phyloP scores from a whole-genome alignment of 2,888 invertebrate species.

The Glyphotaelius pellucidus region DNA sequence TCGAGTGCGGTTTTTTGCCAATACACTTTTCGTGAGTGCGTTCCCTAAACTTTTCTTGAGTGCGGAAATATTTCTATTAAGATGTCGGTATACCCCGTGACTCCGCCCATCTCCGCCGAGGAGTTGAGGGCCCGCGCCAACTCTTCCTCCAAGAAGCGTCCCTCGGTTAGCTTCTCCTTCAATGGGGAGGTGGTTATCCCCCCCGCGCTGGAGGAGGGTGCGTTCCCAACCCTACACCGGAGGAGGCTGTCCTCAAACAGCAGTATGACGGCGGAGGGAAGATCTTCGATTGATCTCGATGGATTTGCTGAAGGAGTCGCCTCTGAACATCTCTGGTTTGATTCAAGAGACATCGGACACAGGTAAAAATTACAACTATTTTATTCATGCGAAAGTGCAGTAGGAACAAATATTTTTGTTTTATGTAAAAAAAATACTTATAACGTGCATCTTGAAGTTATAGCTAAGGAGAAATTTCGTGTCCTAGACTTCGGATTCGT shows the following conservation, averaged over 20 bases:
- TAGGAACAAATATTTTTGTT: neutral
- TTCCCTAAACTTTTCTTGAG: neutral
- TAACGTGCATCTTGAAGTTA: too few relatives aligned
- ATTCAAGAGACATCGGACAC: conserved; percentile 78
- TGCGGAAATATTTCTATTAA: neutral
- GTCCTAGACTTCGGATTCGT: too few relatives aligned
- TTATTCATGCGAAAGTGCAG: too few relatives aligned
- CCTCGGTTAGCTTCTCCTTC: conserved; percentile 72
- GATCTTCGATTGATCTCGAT: conserved; percentile 77
- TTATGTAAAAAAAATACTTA: neutral
- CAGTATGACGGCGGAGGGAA: conserved; percentile 69
- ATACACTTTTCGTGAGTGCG: neutral
- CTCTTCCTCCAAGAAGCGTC: conserved; percentile 73
- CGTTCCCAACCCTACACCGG: conserved; percentile 53
- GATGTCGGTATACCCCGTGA: conserved; percentile 74
- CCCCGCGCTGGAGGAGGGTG: conserved; percentile 73
- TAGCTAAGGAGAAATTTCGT: too few relatives aligned
- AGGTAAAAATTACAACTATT: conserved; percentile 72
- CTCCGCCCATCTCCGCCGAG: conserved; percentile 75
- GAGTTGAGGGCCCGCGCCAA: conserved; percentile 79
- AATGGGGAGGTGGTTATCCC: conserved; percentile 72
- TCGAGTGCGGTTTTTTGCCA: neutral
- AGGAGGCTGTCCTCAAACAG: conserved; percentile 59
- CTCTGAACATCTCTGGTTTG: conserved; percentile 76
- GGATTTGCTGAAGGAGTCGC: conserved; percentile 77